These are phyloP conservation scores for Passer domesticus DNA, from an alignment of 2,113 vertebrate genomes.

Conservation along the genomic window DNA sequence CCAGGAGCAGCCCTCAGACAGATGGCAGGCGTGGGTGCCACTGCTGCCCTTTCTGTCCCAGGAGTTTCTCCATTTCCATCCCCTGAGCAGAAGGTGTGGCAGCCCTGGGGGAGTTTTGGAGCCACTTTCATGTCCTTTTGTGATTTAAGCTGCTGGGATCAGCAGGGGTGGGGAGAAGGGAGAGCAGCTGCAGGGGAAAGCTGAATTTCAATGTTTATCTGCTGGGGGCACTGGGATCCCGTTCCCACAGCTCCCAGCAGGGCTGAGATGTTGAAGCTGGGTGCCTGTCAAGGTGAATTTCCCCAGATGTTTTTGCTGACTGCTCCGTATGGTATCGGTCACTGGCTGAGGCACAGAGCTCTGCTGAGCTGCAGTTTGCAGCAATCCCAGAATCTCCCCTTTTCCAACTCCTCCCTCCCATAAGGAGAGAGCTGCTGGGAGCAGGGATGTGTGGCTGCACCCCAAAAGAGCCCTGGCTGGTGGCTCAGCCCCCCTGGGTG, in stretches of 20 bases:
- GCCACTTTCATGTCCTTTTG: not conserved
- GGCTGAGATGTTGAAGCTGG: not conserved
- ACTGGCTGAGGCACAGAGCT: not conserved
- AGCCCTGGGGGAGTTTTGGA: not conserved
- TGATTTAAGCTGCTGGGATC: not conserved
- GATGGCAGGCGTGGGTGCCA: not conserved
- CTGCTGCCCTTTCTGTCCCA: not conserved
- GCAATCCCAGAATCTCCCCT: not conserved
- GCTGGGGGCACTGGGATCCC: not conserved
- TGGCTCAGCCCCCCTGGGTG: not conserved
- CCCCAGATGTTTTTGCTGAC: not conserved
- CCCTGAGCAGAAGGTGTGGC: not conserved
- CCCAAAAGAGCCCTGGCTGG: not conserved
- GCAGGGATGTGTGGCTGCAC: not conserved
- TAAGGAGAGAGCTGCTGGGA: not conserved
- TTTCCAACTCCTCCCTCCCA: conserved; percentile 11
- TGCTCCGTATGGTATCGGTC: not conserved
- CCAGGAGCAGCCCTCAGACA: not conserved
- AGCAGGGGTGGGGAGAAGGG: not conserved
- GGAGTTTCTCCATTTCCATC: not conserved
- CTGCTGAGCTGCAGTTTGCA: not conserved
- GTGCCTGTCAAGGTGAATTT: not conserved
- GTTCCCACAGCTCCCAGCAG: conserved; percentile 5
- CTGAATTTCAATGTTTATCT: conserved; percentile 1
- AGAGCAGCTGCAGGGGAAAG: not conserved